Percentiles rank a stretch among this genome's conserved stretches.
phyloP scores from a whole-genome alignment of 2,797 vertebrate species.

The Pristis pectinata region DNA sequence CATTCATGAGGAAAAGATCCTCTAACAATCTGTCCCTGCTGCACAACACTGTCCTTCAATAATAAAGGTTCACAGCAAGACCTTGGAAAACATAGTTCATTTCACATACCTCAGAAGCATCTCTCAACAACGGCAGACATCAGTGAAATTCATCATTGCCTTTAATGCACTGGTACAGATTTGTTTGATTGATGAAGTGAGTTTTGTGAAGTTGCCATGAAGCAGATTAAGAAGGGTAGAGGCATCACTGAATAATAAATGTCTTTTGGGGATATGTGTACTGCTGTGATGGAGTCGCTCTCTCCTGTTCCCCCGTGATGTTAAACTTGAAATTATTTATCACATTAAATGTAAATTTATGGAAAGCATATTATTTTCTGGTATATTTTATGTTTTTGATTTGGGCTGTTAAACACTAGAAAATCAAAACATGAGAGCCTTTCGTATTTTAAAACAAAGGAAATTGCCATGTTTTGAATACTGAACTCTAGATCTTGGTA shows the following conservation, averaged over 20 bases:
- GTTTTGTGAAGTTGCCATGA: not conserved
- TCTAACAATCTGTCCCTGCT: too few species aligned
- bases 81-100: too few species aligned
- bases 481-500: not conserved
- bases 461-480: not conserved
- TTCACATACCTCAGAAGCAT: too few species aligned
- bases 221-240: not conserved
- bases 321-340: not conserved
- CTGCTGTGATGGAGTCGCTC: too few species aligned
- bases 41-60: too few species aligned
- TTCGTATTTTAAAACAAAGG: not conserved
- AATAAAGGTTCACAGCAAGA: too few species aligned
- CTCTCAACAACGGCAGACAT: too few species aligned
- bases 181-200: too few species aligned
- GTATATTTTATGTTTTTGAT: not conserved
- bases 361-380: too few species aligned
- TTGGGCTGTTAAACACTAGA: not conserved
- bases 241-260: not conserved
- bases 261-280: not conserved
- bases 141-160: too few species aligned
- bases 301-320: not conserved
- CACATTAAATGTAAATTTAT: not conserved
- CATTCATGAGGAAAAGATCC: too few species aligned
- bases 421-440: not conserved
- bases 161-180: too few species aligned